These are phyloP conservation scores for Scaptodrosophila latifasciaeformis DNA, from an alignment of 2,888 invertebrate species.

Conservation along the genomic window DNA sequence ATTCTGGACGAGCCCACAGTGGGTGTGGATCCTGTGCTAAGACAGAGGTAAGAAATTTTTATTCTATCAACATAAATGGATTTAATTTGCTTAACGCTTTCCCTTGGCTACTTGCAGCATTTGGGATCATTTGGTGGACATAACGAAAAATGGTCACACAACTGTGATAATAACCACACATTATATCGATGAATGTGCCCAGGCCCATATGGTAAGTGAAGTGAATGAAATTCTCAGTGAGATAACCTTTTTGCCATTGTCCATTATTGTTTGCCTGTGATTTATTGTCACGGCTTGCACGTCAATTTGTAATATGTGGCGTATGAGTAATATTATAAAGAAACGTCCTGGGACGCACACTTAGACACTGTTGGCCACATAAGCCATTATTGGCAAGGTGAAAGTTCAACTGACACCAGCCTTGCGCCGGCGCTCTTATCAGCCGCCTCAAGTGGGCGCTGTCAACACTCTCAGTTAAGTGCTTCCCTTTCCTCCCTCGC, in stretches of 20 bases:
- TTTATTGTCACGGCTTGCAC: constrained; percentile 49
- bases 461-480: constrained; percentile 63
- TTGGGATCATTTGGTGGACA: constrained; percentile 89
- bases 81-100: constrained; percentile 34
- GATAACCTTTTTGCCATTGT: constrained; percentile 29
- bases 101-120: constrained; percentile 77
- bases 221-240: background rate
- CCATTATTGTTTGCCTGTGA: constrained; percentile 61
- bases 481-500: constrained; percentile 47
- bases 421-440: constrained; percentile 40
- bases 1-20: constrained; percentile 96
- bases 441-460: constrained; percentile 53
- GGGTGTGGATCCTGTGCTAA: constrained; percentile 91
- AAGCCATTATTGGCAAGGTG: constrained; percentile 51
- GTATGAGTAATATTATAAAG: constrained; percentile 60
- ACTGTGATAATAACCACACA: constrained; percentile 92
- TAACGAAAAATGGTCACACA: constrained; percentile 83
- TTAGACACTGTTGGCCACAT: too few species aligned
- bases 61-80: constrained; percentile 12
- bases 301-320: constrained; percentile 62
- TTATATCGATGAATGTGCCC: constrained; percentile 90
- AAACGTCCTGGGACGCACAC: constrained; percentile 8
- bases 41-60: constrained; percentile 79
- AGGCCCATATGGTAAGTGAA: constrained; percentile 84
- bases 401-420: constrained; percentile 52